Base-by-base conservation (phyloP, 92 coral and sea anemone species). In the Plumapathes pennacea region DNA sequence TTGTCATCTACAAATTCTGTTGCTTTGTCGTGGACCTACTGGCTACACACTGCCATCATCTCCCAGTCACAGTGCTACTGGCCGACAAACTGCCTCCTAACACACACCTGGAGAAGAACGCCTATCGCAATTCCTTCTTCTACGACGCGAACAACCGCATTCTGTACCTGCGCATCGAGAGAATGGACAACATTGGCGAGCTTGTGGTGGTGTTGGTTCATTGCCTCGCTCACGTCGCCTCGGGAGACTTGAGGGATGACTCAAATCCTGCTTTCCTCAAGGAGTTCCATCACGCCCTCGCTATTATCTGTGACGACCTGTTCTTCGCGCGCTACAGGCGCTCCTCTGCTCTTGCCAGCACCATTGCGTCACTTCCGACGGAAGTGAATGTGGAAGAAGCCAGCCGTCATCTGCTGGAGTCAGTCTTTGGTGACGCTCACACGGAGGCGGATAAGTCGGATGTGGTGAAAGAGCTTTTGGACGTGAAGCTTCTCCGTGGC, bases 261-360 rank as follows among this genome's bases (percentile, higher is more conserved):
- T 79, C 96, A 19, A 82, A 87, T 59, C 94, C 99, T n/a, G 74
- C 80, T 51, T 94, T 94, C 69, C 41, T 94, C 27, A 94, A 94
- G 57, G 99, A 94, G 58, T 94, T 94, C 79, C 99, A 94, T 76
- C 99, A 83, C 27, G 81, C 87, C 19, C 71, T 94, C 46, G 99
- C 99, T 1, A 83, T 94, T 19, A 54, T 89, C 43, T 94, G 99
- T 57, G 99, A 94, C 47, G 99, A 94, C 60, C 71, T 94, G 81
- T 94, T 94, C 94, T 94, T 94, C 40, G 90, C 99, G 25, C 99
- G 99, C 27, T 94, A 94, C 67, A 74, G 99, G 58, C 94, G 94
- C 32, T 84, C 99, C 0, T 84, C 97, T 46, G 94, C 91, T 21
- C 85, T 89, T 71, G 76, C 86, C n/a, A 78, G 77, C 39, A 75